A percentile compares a stretch with the other conserved stretches of the same genome.
Evolutionary conservation across 2,888 invertebrate species (phyloP).

Genomic region (Merodon equestris): DNA sequence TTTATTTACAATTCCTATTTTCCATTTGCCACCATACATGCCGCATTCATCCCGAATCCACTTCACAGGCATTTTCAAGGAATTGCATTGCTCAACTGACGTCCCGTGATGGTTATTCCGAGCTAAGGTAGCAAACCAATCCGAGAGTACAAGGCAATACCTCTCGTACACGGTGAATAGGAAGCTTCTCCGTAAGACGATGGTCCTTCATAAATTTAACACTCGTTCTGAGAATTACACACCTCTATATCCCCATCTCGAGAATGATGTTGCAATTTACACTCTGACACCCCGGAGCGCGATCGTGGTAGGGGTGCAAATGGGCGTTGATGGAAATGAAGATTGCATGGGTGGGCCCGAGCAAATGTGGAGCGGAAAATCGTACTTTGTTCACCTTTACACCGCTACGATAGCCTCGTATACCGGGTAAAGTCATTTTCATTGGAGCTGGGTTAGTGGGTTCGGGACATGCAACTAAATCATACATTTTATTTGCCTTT

Average conservation of each 20-base stretch:
- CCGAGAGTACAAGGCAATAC: neutral
- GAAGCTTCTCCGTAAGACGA: slow-evolving; percentile 14
- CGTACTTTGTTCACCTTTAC: slow-evolving; percentile 37
- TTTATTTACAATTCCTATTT: slow-evolving; percentile 27
- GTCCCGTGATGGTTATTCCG: slow-evolving; percentile 33
- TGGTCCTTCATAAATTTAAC: slow-evolving; percentile 32
- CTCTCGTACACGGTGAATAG: neutral
- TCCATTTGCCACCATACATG: neutral
- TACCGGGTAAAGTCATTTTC: slow-evolving; percentile 18
- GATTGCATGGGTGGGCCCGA: neutral
- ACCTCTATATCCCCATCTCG: slow-evolving; percentile 9
- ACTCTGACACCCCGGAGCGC: slow-evolving; percentile 25
- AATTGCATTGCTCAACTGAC: slow-evolving; percentile 53
- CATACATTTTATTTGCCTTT: slow-evolving; percentile 34
- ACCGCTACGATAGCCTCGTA: neutral
- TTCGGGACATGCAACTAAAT: slow-evolving; percentile 40
- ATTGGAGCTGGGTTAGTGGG: slow-evolving; percentile 7
- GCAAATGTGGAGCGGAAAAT: slow-evolving; percentile 48
- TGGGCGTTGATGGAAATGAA: neutral
- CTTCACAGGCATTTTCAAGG: slow-evolving; percentile 4
- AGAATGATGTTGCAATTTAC: slow-evolving; percentile 30
- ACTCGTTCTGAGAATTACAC: slow-evolving; percentile 39
- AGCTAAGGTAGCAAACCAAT: neutral
- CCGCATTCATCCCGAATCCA: neutral
- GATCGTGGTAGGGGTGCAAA: slow-evolving; percentile 4